Evolutionary conservation across 2,888 invertebrate genomes (phyloP).

Genomic region (Celastrina argiolus): DNA sequence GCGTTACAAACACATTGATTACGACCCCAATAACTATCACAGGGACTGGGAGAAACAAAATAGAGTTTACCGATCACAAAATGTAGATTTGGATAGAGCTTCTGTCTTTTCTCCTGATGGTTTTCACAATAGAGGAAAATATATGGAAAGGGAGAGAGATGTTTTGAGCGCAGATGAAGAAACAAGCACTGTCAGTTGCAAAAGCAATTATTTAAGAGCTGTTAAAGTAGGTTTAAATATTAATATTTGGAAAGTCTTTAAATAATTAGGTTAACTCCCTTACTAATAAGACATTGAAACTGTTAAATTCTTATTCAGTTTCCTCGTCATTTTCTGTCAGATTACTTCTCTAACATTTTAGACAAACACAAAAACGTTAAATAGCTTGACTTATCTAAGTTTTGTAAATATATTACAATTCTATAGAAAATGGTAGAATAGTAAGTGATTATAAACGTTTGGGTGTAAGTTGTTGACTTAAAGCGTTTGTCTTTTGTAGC

Average conservation of each 20-base stretch:
- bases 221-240: slow-evolving; percentile 51
- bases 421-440: no score
- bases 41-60: slow-evolving; percentile 39
- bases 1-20: slow-evolving; percentile 35
- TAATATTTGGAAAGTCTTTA: not conserved
- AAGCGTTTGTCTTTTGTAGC: slow-evolving; percentile 41
- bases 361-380: no score
- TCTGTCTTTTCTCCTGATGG: slow-evolving; percentile 59
- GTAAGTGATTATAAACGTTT: no score
- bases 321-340: no score
- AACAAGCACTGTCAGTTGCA: slow-evolving; percentile 60
- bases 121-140: slow-evolving; percentile 51
- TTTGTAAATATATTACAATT: no score
- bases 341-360: no score
- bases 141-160: slow-evolving; percentile 61
- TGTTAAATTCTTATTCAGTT: no score
- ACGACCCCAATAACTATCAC: slow-evolving; percentile 43
- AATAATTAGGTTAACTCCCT: no score
- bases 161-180: slow-evolving; percentile 65
- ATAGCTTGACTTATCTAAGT: no score
- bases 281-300: no score
- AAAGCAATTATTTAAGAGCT: slow-evolving; percentile 60
- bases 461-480: no score
- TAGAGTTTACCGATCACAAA: slow-evolving; percentile 42
- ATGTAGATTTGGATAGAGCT: slow-evolving; percentile 54